Base-by-base conservation (phyloP, 2,113 vertebrate species). In the Pelmatolapia mariae region DNA sequence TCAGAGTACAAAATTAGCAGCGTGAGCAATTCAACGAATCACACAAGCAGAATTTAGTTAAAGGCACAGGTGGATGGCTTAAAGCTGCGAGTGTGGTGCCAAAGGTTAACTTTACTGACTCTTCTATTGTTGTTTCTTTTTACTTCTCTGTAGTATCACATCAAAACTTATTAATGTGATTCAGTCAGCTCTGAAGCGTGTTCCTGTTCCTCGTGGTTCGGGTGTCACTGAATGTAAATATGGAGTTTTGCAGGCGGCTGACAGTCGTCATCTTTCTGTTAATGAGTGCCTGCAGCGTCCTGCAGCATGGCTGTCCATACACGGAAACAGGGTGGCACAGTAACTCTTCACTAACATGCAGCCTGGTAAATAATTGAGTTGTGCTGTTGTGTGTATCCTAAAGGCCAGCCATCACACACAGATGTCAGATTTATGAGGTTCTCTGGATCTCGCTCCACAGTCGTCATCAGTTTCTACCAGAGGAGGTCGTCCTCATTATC, bases 211-310 rank as follows among this genome's bases (percentile, higher is more conserved):
- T 19, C 10, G 16, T 76, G 4, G n/a, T 53, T 53, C 5, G 3
- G n/a, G n/a, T 22, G 24, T 78, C 24, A 50, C 16, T 78, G 71
- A 78, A 78, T 78, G 43, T 78, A 47, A 68, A 68, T 68, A 38
- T 68, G 63, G 40, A 45, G 40, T 3, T 73, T 45, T 73, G 66
- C 68, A 76, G 71, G 71, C 1, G 16, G 24, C 43, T 76, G 71
- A 12, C 45, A 33, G 16, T 78, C 24, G 4, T 19, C 45, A 31
- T 50, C 45, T 12, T 78, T 31, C 4, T 3, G 11, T 54, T 54
- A 24, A 54, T 12, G 11, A 56, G n/a, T 24, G 5, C 22, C 54
- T 56, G 54, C 53, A 22, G 53, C n/a, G n/a, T 56, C n/a, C 10
- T 22, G 11, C 22, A 15, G 54, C 24, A 57, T 15, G 26, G 40